These are phyloP conservation scores for Apamea sordens DNA, from an alignment of 2,888 invertebrate species.

Conservation along the genomic window DNA sequence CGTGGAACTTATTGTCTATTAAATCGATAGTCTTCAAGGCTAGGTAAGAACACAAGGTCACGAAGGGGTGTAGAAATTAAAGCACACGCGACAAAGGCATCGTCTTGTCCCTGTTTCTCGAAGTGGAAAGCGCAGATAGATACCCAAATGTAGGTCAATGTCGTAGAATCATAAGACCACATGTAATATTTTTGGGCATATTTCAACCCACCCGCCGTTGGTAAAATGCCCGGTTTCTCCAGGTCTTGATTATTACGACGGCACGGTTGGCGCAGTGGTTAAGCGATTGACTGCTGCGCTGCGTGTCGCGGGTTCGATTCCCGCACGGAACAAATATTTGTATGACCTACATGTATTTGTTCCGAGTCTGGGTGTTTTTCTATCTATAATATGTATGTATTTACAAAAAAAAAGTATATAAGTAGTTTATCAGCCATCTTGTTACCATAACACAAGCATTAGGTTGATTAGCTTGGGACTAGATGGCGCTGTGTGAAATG, in stretches of 20 bases:
- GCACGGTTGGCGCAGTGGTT: too few species aligned
- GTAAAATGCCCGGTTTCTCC: not conserved
- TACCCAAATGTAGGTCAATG: not conserved
- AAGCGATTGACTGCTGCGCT: too few species aligned
- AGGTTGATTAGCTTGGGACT: too few species aligned
- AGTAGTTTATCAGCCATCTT: too few species aligned
- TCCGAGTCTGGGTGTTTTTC: too few species aligned
- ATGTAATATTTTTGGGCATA: constrained; percentile 1
- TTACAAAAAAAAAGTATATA: too few species aligned
- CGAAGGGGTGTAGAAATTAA: not conserved
- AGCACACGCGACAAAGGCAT: not conserved
- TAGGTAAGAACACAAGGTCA: not conserved
- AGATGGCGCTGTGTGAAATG: too few species aligned
- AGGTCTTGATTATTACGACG: not conserved
- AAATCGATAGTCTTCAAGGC: constrained; percentile 34
- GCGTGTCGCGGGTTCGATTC: too few species aligned
- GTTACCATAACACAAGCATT: too few species aligned
- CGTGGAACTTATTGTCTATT: constrained; percentile 12
- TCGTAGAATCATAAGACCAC: not conserved
- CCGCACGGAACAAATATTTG: too few species aligned
- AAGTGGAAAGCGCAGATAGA: not conserved
- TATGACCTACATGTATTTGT: too few species aligned
- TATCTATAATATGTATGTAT: too few species aligned
- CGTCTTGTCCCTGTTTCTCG: not conserved
- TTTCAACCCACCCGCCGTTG: not conserved